phyloP scores from a whole-genome alignment of 2,888 invertebrate genomes.

The Leptinotarsa rubiginosa region DNA sequence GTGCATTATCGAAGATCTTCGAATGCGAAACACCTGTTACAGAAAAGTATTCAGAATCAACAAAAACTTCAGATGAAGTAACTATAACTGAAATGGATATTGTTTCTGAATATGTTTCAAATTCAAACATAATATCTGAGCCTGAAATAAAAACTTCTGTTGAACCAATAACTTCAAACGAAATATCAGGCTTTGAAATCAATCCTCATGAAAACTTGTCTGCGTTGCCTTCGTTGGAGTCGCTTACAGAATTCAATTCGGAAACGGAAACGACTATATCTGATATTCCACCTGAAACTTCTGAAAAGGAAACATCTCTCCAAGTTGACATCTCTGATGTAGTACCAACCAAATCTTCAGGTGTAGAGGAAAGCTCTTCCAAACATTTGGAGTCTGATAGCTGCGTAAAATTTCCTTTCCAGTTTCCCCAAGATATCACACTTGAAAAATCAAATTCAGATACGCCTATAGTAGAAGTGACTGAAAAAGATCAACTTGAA shows the following conservation, averaged over 20 bases:
- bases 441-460: neutral
- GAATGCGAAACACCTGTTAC: neutral
- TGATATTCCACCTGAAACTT: neutral
- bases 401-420: no score
- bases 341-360: no score
- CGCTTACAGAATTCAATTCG: neutral
- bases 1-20: neutral
- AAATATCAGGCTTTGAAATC: no score
- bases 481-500: neutral
- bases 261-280: neutral
- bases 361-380: no score
- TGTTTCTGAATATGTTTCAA: neutral
- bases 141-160: no score
- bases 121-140: neutral
- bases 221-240: neutral
- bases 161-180: no score
- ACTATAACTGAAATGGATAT: neutral
- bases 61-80: neutral
- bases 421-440: no score
- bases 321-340: neutral
- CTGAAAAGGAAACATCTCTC: neutral
- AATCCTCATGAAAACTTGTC: no score
- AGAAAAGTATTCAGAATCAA: neutral
- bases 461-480: neutral
- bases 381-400: no score